Conservation (phyloP, 1,140 invertebrate genomes). For the Stenopsyche tienmushanensis region DNA sequence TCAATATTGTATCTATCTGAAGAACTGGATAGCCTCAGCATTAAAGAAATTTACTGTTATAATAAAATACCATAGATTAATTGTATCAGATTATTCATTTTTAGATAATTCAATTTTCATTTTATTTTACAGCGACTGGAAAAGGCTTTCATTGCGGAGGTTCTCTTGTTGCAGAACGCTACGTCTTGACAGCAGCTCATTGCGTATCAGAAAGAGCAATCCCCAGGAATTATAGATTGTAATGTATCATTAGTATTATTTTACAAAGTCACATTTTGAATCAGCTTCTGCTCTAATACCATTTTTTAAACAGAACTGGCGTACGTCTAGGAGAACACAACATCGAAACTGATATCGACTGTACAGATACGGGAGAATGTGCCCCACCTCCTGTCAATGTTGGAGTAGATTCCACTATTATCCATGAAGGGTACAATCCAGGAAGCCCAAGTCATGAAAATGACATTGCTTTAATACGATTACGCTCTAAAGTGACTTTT, state of each 20-base stretch:
- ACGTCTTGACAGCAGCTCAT: conserved; percentile 66
- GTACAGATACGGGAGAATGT: conserved; percentile 56
- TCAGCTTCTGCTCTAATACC: no score
- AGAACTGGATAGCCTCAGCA: no score
- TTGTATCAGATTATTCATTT: not conserved
- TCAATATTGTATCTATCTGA: no score
- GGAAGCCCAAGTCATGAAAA: conserved; percentile 61
- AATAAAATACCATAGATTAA: no score
- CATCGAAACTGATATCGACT: conserved; percentile 59
- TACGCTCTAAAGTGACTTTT: conserved; percentile 61
- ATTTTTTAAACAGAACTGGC: conserved; percentile 33
- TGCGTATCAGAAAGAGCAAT: conserved; percentile 60
- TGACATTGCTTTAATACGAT: conserved; percentile 75
- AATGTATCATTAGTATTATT: not conserved
- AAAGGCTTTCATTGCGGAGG: conserved; percentile 64
- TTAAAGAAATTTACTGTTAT: no score
- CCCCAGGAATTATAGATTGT: not conserved
- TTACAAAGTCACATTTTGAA: no score
- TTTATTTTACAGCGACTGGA: conserved; percentile 40
- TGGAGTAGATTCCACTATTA: conserved; percentile 61
- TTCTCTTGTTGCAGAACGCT: conserved; percentile 60
- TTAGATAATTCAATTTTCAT: not conserved
- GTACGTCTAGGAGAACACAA: conserved; percentile 67
- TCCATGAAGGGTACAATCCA: conserved; percentile 68
- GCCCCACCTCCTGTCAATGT: conserved; percentile 61